Base-by-base conservation (phyloP, 2,888 invertebrate genomes). In the Euclidia mi region DNA sequence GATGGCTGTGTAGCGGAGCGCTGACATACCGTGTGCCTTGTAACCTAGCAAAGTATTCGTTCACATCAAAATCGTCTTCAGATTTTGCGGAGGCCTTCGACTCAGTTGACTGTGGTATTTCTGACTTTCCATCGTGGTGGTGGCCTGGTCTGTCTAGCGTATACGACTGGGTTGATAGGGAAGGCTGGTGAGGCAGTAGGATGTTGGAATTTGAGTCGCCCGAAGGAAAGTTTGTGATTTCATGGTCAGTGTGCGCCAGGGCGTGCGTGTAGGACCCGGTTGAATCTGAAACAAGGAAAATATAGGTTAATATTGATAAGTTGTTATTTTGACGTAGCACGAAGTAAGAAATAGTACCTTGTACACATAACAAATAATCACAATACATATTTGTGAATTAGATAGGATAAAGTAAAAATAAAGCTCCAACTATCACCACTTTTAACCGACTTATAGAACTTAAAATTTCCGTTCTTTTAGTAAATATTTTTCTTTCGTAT, bases 61-160 rank as follows among this genome's bases (percentile, higher is more conserved):
- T 93, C 0, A 95, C 93, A 59, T 95, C 94, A 51, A 95, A 95
- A 67, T 94, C 94, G 34, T 95, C 94, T 34, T 91, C 89, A 0
- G 87, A 71, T 62, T 88, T 89, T 0, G 56, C 44, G 0, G 78
- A 81, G 51, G 83, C 85, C 63, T 90, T 89, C n/a, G 88, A 85
- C 32, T 72, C 59, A 0, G 76, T 80, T 3, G 70, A 17, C 0
- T 31, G 55, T 2, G 56, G 35, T 7, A 50, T 62, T 53, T 77
- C 76, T 3, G 49, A 32, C 20, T 20, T 48, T 37, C 15, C 55
- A 1, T 65, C 64, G 37, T 48, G 15, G 3, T 61, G 35, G 3
- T 45, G 48, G 37, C 40, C 14, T 14, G 44, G 57, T 15, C 43
- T 49, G 10, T 71, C 74, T 63, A 69, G n/a, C 43, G 56, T 35